phyloP scores from a whole-genome alignment of 2,113 vertebrate genomes.

The Boulengeromyrus knoepffleri region DNA sequence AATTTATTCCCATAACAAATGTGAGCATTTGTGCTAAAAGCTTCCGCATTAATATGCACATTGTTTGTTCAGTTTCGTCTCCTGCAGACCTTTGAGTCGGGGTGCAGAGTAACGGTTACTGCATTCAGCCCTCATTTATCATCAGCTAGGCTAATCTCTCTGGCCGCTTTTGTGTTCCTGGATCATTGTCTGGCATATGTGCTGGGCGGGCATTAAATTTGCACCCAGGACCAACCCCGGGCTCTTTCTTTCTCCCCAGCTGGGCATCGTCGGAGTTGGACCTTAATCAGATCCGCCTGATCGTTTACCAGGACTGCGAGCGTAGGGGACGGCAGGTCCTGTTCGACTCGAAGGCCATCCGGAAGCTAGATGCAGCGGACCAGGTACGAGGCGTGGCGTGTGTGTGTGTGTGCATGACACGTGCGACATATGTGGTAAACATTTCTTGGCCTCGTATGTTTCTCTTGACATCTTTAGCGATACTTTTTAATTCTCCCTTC shows the following conservation, averaged over 20 bases:
- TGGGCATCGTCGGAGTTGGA: conserved; percentile 75
- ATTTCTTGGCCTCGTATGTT: not conserved
- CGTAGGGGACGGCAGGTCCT: conserved; percentile 76
- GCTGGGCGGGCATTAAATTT: not conserved
- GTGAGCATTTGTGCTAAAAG: not conserved
- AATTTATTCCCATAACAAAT: not conserved
- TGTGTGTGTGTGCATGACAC: not conserved
- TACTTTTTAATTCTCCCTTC: not conserved
- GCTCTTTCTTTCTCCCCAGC: conserved; percentile 41
- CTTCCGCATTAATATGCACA: not conserved
- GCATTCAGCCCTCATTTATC: not conserved
- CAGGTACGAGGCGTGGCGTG: conserved; percentile 51
- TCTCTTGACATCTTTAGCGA: not conserved
- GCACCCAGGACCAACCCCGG: not conserved
- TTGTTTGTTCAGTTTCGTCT: not conserved
- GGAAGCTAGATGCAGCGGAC: conserved; percentile 55
- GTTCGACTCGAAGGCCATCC: conserved; percentile 79
- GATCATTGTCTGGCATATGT: not conserved
- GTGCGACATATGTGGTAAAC: not conserved
- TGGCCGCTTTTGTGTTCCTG: not conserved
- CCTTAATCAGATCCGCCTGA: conserved; percentile 73
- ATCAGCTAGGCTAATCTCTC: not conserved
- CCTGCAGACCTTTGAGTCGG: not conserved
- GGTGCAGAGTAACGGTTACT: not conserved
- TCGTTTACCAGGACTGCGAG: conserved; percentile 84